Evolutionary conservation across 2,888 invertebrate species (phyloP), one percentile per base, ranked within the genome.

Genomic region (Saturnia japonica): DNA sequence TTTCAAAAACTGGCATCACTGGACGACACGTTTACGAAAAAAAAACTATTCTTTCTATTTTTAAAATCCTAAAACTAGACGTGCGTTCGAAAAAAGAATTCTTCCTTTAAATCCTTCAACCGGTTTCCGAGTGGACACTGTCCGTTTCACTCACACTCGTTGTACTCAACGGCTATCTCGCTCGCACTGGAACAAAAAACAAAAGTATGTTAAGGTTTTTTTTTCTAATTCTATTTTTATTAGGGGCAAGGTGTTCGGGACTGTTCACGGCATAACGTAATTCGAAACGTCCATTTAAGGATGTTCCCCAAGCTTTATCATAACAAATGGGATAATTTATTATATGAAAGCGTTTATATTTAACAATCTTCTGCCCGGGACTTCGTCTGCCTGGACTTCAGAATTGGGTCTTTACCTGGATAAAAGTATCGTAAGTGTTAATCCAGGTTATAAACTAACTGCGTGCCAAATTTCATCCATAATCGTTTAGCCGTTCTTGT

Each of bases 131-230:
- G 85, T 85, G 86, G 87, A 83, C 88, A 85, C 84, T 81, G 73
- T 78, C 74, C 77, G 76, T 86, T 83, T 77, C 84, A 74, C 82
- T 85, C 82, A 68, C 83, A 77, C 87, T 74, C 70, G 74, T 69
- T 67, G 68, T 64, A 67, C 71, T 70, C 47, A 71, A 70, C 76
- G 45, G 78, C 40, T 40, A 6, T 40, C 64, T 80, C 82, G 81
- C 77, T 90, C 87, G 76, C 85, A 85, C 92, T 92, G 92, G 77
- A 92, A 92, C 92, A 92, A 92, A 91, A 91, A 89, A 85, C 70
- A 76, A 78, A 85, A 81, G 81, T 85, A 84, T 85, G 82, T 87
- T 28, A 83, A 84, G 77, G 28, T 74, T 71, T 74, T 74, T 74
- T 75, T 73, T 74, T 72, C 74, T 79, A 43, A 77, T 80, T 82